Base-by-base conservation (phyloP, 2,888 invertebrate genomes). In the Cordilura impudica region DNA sequence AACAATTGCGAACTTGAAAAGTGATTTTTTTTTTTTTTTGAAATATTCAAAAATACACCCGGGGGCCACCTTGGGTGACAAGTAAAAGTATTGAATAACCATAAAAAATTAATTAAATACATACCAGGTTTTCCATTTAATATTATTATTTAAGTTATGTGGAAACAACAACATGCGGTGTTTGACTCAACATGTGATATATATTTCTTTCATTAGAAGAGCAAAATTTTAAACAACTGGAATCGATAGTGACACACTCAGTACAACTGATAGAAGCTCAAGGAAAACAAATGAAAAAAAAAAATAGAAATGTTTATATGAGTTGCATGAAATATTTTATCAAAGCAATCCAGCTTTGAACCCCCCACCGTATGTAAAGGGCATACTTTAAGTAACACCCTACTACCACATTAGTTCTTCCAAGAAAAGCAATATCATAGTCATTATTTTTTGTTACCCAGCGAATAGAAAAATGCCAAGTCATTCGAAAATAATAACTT, bases 271-370 rank as follows among this genome's bases (percentile, higher is more conserved):
- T 49, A 19, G 26, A 10, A 8, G 23, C 12, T 39, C 19, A 19
- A 23, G 19, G 14, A 56, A 29, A n/a, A 6, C 8, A 4, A 4
- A 18, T 5, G 5, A 19, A 39, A 60, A 39, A 16, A 4, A n/a
- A n/a, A n/a, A n/a, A n/a, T n/a, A n/a, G n/a, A n/a, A n/a, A n/a
- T n/a, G n/a, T n/a, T 12, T 47, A 14, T 26, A 53, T 26, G 14
- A 56, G 47, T 56, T 63, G 47, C 47, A 63, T 54, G 26, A 19
- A 72, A 56, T 72, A 72, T 65, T 63, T 72, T 53, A 61, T 63
- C 63, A 63, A 63, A 63, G 63, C 45, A 47, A 65, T 39, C 47
- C 47, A 18, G n/a, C 49, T 53, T 45, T 29, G 10, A 14, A 7
- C 16, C 10, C 51, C 19, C 14, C 54, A 35, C 2, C 12, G 10